These are phyloP conservation scores for Corydoras maculifer DNA, from an alignment of 2,113 vertebrate species.

Conservation along the genomic window DNA sequence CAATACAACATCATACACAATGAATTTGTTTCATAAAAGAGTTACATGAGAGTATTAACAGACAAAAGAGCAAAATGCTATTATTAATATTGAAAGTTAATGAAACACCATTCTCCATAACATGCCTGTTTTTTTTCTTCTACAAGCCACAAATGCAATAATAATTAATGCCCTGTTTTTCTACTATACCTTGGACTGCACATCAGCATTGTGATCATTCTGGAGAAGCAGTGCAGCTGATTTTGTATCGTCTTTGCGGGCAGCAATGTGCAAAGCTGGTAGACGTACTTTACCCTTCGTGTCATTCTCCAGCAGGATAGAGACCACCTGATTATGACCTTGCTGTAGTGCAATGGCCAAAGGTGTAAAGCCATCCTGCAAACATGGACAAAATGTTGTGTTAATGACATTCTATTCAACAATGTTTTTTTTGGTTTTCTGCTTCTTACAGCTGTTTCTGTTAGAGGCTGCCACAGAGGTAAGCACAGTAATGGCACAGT, in stretches of 20 bases:
- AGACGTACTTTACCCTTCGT: conserved; percentile 97
- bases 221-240: conserved; percentile 91
- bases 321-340: conserved; percentile 96
- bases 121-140: neutral
- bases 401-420: neutral
- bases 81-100: neutral
- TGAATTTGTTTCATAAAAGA: conserved; percentile 12
- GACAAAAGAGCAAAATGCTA: conserved; percentile 21
- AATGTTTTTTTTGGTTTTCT: too few species aligned
- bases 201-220: conserved; percentile 95
- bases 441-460: too few species aligned
- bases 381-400: neutral
- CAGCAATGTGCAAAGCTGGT: conserved; percentile 91
- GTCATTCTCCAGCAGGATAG: conserved; percentile 90
- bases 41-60: conserved; percentile 5
- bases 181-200: conserved; percentile 89
- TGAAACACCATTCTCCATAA: conserved; percentile 1
- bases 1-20: conserved; percentile 20
- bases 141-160: conserved; percentile 12
- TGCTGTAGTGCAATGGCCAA: conserved; percentile 94
- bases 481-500: too few species aligned
- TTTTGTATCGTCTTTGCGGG: conserved; percentile 96
- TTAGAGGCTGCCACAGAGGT: too few species aligned
- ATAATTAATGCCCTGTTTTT: neutral
- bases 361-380: conserved; percentile 93